Percentiles rank a stretch among this genome's conserved stretches.
phyloP scores from a whole-genome alignment of 2,888 invertebrate genomes.

The Thymelicus acteon region DNA sequence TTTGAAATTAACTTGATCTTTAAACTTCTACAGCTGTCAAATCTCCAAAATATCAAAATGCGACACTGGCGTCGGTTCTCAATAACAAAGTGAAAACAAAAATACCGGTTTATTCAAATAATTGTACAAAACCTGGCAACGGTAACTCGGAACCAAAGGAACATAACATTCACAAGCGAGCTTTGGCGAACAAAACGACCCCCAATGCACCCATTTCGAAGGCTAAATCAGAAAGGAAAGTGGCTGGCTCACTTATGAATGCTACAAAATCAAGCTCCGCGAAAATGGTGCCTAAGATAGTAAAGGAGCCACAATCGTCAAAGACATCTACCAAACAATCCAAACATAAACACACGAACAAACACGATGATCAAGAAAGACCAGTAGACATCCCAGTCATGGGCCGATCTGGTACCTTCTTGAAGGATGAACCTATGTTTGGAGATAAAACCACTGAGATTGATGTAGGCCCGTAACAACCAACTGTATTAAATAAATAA shows the following conservation, averaged over 20 bases:
- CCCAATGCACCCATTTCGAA: constrained; percentile 31
- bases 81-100: constrained; percentile 59
- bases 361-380: constrained; percentile 41
- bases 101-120: constrained; percentile 64
- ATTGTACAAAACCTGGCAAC: constrained; percentile 35
- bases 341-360: constrained; percentile 42
- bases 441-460: constrained; percentile 62
- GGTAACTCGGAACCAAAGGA: constrained; percentile 40
- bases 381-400: constrained; percentile 60
- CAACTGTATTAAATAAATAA: not conserved
- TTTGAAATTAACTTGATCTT: not conserved
- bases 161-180: constrained; percentile 7
- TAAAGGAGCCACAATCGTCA: constrained; percentile 51
- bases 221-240: constrained; percentile 23
- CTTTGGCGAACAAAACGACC: not conserved
- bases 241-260: constrained; percentile 75
- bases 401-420: constrained; percentile 89
- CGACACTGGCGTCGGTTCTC: constrained; percentile 36
- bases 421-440: constrained; percentile 89
- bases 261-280: constrained; percentile 86
- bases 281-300: constrained; percentile 74
- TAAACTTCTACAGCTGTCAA: constrained; percentile 52
- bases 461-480: constrained; percentile 53
- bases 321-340: constrained; percentile 37
- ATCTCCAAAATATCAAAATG: constrained; percentile 46